Evolutionary conservation across 1,140 invertebrate genomes (phyloP).

Genomic region (Apis cerana): DNA sequence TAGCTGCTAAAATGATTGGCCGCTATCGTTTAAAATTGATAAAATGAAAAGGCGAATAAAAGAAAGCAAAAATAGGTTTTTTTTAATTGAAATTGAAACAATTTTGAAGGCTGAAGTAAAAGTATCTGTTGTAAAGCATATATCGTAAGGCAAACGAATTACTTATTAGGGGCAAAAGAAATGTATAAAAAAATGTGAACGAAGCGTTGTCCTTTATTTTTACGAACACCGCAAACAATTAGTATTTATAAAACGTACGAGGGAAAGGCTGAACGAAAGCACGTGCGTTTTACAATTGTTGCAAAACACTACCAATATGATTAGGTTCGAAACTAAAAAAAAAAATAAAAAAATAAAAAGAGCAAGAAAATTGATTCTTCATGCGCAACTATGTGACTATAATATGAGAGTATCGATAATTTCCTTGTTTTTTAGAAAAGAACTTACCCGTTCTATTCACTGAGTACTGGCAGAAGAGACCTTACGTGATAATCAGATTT

Average conservation of each 20-base stretch:
- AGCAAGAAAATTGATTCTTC: slow-evolving; percentile 11
- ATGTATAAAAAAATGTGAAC: background rate
- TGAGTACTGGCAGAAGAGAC: slow-evolving; percentile 90
- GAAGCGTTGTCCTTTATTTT: background rate
- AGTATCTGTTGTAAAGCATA: too few species aligned
- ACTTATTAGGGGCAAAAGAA: background rate
- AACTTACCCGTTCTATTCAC: slow-evolving; percentile 85
- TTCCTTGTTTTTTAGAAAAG: background rate
- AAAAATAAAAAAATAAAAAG: background rate
- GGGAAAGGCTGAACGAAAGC: background rate
- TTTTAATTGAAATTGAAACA: too few species aligned
- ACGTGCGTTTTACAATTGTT: background rate
- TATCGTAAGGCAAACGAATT: background rate
- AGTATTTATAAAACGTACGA: slow-evolving; percentile 10
- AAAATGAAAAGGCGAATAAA: background rate
- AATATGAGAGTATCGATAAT: slow-evolving; percentile 3
- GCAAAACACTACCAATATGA: background rate
- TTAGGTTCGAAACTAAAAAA: background rate
- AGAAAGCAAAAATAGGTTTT: too few species aligned
- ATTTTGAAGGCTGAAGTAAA: too few species aligned
- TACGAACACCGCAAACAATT: background rate
- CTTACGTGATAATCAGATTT: slow-evolving; percentile 78
- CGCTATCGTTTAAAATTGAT: background rate
- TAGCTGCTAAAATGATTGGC: too few species aligned
- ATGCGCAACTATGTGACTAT: slow-evolving; percentile 40